phyloP scores from a whole-genome alignment of 2,113 vertebrate species.

The Holacanthus passer region DNA sequence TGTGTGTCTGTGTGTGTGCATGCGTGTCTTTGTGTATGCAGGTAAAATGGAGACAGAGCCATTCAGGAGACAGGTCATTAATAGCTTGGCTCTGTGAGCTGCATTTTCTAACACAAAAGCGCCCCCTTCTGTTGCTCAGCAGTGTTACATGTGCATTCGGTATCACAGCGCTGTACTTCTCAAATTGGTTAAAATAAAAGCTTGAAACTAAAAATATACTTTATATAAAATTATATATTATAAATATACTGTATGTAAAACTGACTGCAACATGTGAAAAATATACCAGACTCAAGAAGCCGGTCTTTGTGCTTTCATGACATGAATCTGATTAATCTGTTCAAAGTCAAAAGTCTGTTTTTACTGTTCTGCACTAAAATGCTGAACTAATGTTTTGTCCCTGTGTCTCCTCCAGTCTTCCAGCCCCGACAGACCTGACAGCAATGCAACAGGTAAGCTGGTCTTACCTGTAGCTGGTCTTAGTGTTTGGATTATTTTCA shows the following conservation, averaged over 20 bases:
- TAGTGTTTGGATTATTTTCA: neutral
- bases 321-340: neutral
- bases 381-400: neutral
- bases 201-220: neutral
- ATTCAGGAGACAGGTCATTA: neutral
- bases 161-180: neutral
- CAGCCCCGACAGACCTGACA: conserved; percentile 88
- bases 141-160: neutral
- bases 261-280: neutral
- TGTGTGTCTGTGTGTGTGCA: conserved; percentile 14
- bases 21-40: neutral
- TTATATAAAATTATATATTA: neutral
- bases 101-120: conserved; percentile 9
- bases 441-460: conserved; percentile 86
- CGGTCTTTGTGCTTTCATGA: neutral
- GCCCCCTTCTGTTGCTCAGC: conserved; percentile 49
- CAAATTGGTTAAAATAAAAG: neutral
- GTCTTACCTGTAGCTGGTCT: neutral
- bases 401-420: conserved; percentile 63
- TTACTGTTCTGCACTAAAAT: neutral
- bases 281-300: neutral
- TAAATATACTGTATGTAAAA: no score
- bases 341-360: no score
- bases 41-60: conserved; percentile 16
- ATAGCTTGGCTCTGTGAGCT: neutral